These are phyloP conservation scores for Tachysurus fulvidraco DNA, from an alignment of 2,113 vertebrate species.

Conservation along the genomic window DNA sequence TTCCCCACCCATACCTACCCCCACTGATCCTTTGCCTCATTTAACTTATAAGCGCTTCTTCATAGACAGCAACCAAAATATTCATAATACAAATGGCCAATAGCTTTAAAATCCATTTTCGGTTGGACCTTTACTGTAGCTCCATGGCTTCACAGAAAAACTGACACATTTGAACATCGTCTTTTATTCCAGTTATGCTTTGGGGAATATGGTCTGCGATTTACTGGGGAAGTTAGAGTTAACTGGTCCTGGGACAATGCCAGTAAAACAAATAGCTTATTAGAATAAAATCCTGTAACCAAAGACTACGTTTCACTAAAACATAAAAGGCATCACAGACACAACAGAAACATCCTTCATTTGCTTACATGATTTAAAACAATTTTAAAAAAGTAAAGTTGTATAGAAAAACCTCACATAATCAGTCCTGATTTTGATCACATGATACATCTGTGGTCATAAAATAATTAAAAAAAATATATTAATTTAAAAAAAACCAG, in stretches of 20 bases:
- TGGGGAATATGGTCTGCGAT: background rate
- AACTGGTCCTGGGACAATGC: background rate
- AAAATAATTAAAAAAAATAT: constrained; percentile 13
- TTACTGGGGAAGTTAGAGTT: background rate
- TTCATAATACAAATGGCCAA: background rate
- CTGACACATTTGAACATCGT: background rate
- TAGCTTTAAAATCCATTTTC: background rate
- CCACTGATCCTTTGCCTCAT: too few relatives aligned
- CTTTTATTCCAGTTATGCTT: background rate
- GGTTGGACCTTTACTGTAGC: background rate
- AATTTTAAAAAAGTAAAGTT: background rate
- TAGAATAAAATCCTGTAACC: background rate
- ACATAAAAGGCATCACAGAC: constrained; percentile 1
- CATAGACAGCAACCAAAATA: background rate
- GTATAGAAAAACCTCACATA: constrained; percentile 22
- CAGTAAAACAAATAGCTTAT: constrained; percentile 1
- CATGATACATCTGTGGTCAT: constrained; percentile 8
- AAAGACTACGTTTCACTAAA: background rate
- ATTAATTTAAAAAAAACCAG: background rate
- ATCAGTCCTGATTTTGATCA: constrained; percentile 70
- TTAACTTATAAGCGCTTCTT: too few relatives aligned
- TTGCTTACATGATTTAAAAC: background rate
- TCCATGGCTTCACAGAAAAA: background rate
- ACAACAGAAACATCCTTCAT: background rate
- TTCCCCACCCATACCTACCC: too few relatives aligned